Evolutionary conservation across 2,888 invertebrate species (phyloP).

Genomic region (Hemicrepidius hirtus): DNA sequence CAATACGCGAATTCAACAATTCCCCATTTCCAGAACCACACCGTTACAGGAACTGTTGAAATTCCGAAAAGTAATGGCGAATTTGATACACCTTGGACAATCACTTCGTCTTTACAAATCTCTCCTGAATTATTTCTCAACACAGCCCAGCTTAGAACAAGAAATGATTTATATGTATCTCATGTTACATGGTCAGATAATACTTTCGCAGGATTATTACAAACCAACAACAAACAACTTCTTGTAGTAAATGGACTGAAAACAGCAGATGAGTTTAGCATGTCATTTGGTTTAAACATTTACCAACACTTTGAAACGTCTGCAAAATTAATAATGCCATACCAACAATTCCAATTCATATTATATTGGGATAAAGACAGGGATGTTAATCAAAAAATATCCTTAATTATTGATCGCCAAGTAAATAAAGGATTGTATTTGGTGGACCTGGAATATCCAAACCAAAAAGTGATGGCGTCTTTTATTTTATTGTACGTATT

Average conservation of each 20-base stretch:
- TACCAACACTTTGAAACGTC: slow-evolving; percentile 59
- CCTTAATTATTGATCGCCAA: slow-evolving; percentile 48
- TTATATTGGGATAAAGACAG: slow-evolving; percentile 60
- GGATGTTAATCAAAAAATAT: slow-evolving; percentile 52
- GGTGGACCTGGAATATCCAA: slow-evolving; percentile 56
- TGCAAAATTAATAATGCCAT: slow-evolving; percentile 48
- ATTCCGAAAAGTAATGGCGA: slow-evolving; percentile 40
- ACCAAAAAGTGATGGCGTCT: slow-evolving; percentile 55
- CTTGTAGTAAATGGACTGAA: slow-evolving; percentile 48
- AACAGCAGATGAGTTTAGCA: slow-evolving; percentile 44
- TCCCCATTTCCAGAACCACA: slow-evolving; percentile 52
- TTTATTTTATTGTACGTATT: slow-evolving; percentile 58
- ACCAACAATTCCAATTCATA: slow-evolving; percentile 52
- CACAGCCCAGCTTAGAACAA: slow-evolving; percentile 45
- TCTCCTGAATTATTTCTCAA: slow-evolving; percentile 55
- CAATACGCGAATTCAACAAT: slow-evolving; percentile 54
- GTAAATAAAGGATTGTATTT: slow-evolving; percentile 54
- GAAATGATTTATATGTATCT: slow-evolving; percentile 43
- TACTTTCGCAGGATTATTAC: slow-evolving; percentile 47
- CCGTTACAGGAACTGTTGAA: slow-evolving; percentile 50
- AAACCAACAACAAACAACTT: slow-evolving; percentile 55
- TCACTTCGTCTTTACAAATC: slow-evolving; percentile 53
- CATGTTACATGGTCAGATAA: slow-evolving; percentile 52
- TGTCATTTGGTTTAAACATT: slow-evolving; percentile 56
- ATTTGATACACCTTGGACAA: slow-evolving; percentile 53